Percentiles rank a stretch among this genome's conserved stretches.
These are phyloP conservation scores for Homalodisca vitripennis DNA, from an alignment of 1,140 invertebrate species.

Conservation along the genomic window DNA sequence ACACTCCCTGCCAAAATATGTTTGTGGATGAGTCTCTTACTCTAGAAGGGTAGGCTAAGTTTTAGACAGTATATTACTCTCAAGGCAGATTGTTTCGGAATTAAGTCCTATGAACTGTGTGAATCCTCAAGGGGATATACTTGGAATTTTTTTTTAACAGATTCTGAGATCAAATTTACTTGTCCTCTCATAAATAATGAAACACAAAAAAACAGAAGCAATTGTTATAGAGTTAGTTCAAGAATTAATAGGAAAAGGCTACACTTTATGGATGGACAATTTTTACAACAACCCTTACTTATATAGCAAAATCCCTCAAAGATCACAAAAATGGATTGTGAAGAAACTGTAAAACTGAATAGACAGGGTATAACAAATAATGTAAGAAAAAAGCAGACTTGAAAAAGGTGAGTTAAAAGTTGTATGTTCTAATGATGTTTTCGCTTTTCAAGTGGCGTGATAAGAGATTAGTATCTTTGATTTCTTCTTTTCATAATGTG, in stretches of 20 bases:
- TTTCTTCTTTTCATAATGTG: neutral
- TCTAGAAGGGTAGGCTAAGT: constrained; percentile 44
- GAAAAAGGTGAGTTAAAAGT: neutral
- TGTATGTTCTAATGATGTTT: neutral
- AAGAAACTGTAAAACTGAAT: neutral
- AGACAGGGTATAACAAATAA: neutral
- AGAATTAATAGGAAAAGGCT: neutral
- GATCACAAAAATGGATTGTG: neutral
- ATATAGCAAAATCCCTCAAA: constrained; percentile 1
- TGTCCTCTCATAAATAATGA: neutral
- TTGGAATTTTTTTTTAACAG: constrained; percentile 42
- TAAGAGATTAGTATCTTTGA: neutral
- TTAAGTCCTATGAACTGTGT: constrained; percentile 43
- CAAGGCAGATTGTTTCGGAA: constrained; percentile 44
- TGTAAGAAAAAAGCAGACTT: neutral
- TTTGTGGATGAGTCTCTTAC: constrained; percentile 44
- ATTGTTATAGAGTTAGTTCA: neutral
- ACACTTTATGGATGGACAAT: neutral
- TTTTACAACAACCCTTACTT: neutral
- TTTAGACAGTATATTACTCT: constrained; percentile 46
- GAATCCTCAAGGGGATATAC: constrained; percentile 42
- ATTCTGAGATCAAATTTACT: constrained; percentile 10
- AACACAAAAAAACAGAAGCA: neutral
- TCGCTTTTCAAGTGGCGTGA: constrained; percentile 2
- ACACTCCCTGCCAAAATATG: constrained; percentile 39